Evolutionary conservation across 2,797 vertebrate species (phyloP), one percentile per base, ranked within the genome.

Genomic region (Podarcis siculus): DNA sequence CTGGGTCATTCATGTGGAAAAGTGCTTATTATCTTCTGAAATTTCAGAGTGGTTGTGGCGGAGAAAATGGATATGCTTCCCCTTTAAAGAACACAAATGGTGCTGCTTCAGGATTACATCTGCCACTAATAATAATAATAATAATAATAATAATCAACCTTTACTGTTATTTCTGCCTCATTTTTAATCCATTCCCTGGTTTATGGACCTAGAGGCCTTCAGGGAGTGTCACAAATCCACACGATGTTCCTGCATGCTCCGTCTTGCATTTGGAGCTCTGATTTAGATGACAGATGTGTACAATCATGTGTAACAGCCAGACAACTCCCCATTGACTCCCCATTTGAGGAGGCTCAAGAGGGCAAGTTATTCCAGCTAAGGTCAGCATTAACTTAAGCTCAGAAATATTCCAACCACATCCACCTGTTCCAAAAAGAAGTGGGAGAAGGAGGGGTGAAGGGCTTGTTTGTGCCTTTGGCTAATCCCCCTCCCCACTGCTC

Each of bases 131-230:
- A 69, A 67, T 90, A 94, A 95, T 93, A 92, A 82, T 25, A 49
- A 19, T 5, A 15, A 82, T 90, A 94, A 95, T 92, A 92, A 42
- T 23, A 49, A 21, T 90, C 93, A 95, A 72, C 37, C 23, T 8
- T 23, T 88, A 89, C 84, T 94, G 27, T 88, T 95, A 69, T 94
- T 95, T 95, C 92, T 92, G 86, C 78, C 21, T 93, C 82, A 86
- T 86, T 94, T 79, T 93, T 93, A 92, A 95, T 92, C 91, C 87
- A 85, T 93, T 95, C 94, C 89, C 88, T 91, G 75, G 83, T 92
- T 95, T 95, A 93, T 87, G 82, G 91, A 89, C 88, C 79, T 83
- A 0, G 0, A 0, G 9, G 90, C 91, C 95, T 95, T 95, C 78
- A 79, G 92, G 81, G 89, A 94, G 81, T 80, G 66, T 73, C 15